Evolutionary conservation across 1,140 invertebrate genomes (phyloP), one percentile per base, ranked within the genome.

Genomic region (Ridgeia piscesae): DNA sequence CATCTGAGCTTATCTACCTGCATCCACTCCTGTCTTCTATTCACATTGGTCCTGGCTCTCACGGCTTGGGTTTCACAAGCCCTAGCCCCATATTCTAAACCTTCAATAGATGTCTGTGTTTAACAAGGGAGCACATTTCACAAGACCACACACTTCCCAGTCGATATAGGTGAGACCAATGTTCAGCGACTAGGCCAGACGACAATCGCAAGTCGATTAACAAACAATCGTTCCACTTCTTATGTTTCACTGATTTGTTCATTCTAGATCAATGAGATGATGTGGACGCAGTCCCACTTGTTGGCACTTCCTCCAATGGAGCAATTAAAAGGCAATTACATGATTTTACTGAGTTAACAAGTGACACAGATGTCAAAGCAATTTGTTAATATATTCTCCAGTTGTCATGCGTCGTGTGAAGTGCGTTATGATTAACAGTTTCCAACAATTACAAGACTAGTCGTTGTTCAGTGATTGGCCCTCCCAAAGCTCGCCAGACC

Each of bases 101-200:
- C 58, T 77, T 77, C 58, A 77, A 77, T 77, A 77, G 58, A 77
- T 14, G 58, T 21, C 27, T 77, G 58, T 77, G 27, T 77, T 77
- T 77, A 0, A 31, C 58, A 77, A 77, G 58, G 42, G 42, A 42
- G 11, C 42, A 4, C 11, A 42, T 77, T 77, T 77, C 4, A 21
- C 58, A 77, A 77, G 58, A 77, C 58, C 58, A 77, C 58, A 77
- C 58, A 77, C 58, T 77, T 77, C 58, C 58, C 58, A 77, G 58
- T 77, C 58, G 27, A 77, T 77, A 8, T 77, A 77, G 27, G 58
- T 77, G 17, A 77, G 14, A 77, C 58, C 58, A 1, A 77, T 77
- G 2, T 77, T 77, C 58, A 77, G 17, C 17, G 11, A 21, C 27
- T 31, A 77, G 58, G 17, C 58, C 58, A 77, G 58, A 31, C 17